Evolutionary conservation across 1,140 invertebrate species (phyloP).

Genomic region (Nymphalis io): DNA sequence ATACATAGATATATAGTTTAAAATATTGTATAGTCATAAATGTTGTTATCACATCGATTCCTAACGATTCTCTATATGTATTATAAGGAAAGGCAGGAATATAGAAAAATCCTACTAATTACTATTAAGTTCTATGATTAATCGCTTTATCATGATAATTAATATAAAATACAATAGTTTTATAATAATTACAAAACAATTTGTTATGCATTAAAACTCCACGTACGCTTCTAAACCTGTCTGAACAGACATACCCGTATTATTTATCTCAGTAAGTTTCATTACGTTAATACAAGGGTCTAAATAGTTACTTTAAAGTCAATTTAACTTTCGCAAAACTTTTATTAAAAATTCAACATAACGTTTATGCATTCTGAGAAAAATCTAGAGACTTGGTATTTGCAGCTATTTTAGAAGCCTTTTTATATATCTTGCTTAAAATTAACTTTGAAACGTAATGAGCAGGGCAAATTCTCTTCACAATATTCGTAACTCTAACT

Average conservation of each 20-base stretch:
- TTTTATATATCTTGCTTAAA: constrained; percentile 14
- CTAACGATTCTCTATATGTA: too few species aligned
- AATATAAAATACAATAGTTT: too few species aligned
- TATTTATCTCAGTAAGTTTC: neutral
- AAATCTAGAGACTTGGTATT: constrained; percentile 20
- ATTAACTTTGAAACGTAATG: constrained; percentile 23
- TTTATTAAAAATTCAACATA: constrained; percentile 29
- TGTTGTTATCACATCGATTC: too few species aligned
- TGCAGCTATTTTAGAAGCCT: constrained; percentile 15
- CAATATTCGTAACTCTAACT: neutral
- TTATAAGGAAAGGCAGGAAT: too few species aligned
- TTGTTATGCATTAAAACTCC: too few species aligned
- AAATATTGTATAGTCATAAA: too few species aligned
- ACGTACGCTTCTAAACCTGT: neutral
- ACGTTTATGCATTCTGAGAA: constrained; percentile 14
- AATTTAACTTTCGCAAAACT: constrained; percentile 29
- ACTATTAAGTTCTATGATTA: too few species aligned
- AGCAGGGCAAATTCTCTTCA: constrained; percentile 9
- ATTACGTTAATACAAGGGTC: constrained; percentile 5
- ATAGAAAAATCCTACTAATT: too few species aligned
- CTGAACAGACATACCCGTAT: too few species aligned
- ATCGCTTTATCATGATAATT: too few species aligned
- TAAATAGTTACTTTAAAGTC: constrained; percentile 28
- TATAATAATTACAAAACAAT: too few species aligned
- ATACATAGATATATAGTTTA: neutral